A percentile compares a stretch with the other conserved stretches of the same genome.
Evolutionary conservation across 2,888 invertebrate species (phyloP).

Genomic region (Torymus aiolomorphi): DNA sequence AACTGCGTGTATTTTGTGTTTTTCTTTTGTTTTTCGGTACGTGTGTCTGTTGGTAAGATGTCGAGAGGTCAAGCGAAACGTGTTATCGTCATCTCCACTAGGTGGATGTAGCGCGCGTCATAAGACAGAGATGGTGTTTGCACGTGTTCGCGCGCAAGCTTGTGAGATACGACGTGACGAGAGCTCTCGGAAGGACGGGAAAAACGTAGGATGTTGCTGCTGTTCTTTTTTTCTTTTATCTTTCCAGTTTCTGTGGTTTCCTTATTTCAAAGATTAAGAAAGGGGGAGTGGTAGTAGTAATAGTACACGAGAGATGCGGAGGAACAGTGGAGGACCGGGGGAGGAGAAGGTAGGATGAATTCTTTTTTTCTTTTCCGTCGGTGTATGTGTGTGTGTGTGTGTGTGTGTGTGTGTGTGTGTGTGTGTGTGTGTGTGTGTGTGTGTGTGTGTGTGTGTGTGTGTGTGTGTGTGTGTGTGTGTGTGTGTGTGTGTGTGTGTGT

Average conservation of each 20-base stretch:
- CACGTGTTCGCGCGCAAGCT: no score
- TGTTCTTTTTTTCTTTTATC: neutral
- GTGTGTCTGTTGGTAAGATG: no score
- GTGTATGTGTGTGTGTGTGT: neutral
- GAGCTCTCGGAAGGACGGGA: constrained; percentile 70
- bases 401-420: neutral
- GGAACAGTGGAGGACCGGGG: constrained; percentile 1
- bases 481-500: neutral
- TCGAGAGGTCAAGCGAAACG: no score
- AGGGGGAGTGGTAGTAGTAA: constrained; percentile 54
- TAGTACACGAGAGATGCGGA: no score
- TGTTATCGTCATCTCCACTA: no score
- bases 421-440: neutral
- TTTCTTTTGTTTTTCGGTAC: no score
- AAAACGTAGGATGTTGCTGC: constrained; percentile 72
- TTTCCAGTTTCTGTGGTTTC: constrained; percentile 36
- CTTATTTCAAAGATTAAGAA: constrained; percentile 67
- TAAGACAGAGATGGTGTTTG: no score
- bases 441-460: neutral
- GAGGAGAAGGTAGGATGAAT: neutral
- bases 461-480: neutral
- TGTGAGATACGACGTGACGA: constrained; percentile 63
- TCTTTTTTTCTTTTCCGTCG: constrained; percentile 26
- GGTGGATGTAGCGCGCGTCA: no score
- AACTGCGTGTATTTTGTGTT: no score